Base-by-base conservation (phyloP, 1,140 invertebrate genomes). In the Contarinia nasturtii region DNA sequence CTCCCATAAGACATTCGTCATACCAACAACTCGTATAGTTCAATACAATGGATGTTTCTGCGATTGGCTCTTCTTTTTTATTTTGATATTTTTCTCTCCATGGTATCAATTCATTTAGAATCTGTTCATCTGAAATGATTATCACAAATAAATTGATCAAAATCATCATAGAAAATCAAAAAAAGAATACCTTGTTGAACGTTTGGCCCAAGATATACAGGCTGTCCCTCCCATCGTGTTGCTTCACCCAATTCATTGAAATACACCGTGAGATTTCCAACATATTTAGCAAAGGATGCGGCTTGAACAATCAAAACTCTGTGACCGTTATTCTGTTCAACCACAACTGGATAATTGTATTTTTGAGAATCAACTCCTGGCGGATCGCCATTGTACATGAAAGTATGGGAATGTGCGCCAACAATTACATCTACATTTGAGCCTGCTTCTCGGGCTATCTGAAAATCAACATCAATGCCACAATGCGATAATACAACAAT, bases 401-500 rank as follows among this genome's bases (percentile, higher is more conserved):
- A 75, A 0, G 82, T 82, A 56, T 92, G 85, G 3, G 81, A 82
- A 57, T 93, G 87, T 14, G 80, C 83, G 12, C 87, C 88, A 18
- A 93, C 82, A 49, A 93, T 83, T 1, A 84, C 73, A 49, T 82
- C 78, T 33, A 91, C 74, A 40, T 79, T 65, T 27, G 72, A 64
- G 27, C 70, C 75, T 33, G 73, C 68, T 22, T 71, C 64, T 14
- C 53, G 52, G 0, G 86, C 87, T 47, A 92, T 79, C 46, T 66
- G 55, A 54, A 76, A 63, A 57, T 89, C 85, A 18, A 79, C 72
- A 11, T 71, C 66, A 40, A 77, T 69, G 2, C 86, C 86, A 47
- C 79, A 79, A 55, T 89, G 85, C 7, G 83, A 86, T 37, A 88
- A 61, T 2, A 81, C 83, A 41, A 88, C 77, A 37, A 88, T 78